phyloP scores from a whole-genome alignment of 2,797 vertebrate genomes.

The Poeciliopsis presidionis region DNA sequence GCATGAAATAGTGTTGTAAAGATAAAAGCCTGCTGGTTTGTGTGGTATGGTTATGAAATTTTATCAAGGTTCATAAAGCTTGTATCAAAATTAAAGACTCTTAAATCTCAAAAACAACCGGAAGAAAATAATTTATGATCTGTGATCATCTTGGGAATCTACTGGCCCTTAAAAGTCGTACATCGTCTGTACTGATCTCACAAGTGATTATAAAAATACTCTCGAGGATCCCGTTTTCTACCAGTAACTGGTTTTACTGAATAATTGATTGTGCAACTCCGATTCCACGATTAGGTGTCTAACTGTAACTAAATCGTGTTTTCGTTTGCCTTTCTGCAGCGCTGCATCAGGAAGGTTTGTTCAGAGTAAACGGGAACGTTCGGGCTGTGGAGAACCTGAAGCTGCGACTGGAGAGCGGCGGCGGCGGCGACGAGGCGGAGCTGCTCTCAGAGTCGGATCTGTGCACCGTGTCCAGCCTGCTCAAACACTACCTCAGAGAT shows the following conservation, averaged over 20 bases:
- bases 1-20: neutral
- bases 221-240: neutral
- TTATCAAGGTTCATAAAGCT: neutral
- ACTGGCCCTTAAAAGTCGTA: neutral
- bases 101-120: neutral
- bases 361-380: constrained; percentile 90
- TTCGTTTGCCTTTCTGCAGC: constrained; percentile 70
- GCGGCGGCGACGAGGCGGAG: constrained; percentile 79
- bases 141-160: neutral
- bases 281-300: neutral
- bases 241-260: neutral
- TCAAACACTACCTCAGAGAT: constrained; percentile 91
- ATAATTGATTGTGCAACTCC: neutral
- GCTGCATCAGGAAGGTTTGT: constrained; percentile 91
- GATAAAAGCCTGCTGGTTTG: neutral
- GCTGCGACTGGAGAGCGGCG: constrained; percentile 82
- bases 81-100: neutral
- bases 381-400: constrained; percentile 86
- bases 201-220: neutral
- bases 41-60: neutral
- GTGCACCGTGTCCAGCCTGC: constrained; percentile 87
- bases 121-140: neutral
- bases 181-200: neutral
- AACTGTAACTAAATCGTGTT: constrained; percentile 5
- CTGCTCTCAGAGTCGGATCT: constrained; percentile 80